Percentiles rank a stretch among this genome's conserved stretches.
Conservation (phyloP, 2,113 vertebrate genomes). For the Cryptomyrus ogoouensis region DNA sequence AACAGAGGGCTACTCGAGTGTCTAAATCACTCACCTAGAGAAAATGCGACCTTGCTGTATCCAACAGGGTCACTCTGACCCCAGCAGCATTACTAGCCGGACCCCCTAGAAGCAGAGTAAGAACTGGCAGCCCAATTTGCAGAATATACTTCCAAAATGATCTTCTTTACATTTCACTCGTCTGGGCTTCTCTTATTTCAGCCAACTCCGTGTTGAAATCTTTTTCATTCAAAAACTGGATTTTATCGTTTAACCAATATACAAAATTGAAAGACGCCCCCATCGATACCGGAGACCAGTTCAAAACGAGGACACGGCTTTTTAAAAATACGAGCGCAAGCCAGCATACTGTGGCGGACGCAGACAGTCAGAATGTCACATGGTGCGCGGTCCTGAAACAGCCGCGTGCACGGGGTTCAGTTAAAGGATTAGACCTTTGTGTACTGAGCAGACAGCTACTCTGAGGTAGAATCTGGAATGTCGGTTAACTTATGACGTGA, state of each 20-base stretch:
- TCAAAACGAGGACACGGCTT: not conserved
- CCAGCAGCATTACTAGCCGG: not conserved
- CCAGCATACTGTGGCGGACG: not conserved
- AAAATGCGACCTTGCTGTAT: not conserved
- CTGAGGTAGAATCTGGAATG: slow-evolving; percentile 7
- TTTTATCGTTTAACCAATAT: not conserved
- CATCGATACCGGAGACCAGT: not conserved
- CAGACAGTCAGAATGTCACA: not conserved
- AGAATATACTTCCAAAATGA: not conserved
- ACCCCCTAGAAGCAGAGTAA: not conserved
- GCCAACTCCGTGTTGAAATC: not conserved
- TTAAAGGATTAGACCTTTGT: not conserved
- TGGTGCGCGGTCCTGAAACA: not conserved
- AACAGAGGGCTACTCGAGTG: not conserved
- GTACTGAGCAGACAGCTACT: not conserved
- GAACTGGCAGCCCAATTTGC: not conserved
- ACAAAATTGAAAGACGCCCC: not conserved
- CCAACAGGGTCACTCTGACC: not conserved
- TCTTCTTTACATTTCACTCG: not conserved
- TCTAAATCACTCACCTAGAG: not conserved
- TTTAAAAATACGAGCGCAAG: not conserved
- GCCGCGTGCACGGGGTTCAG: not conserved
- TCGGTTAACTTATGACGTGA: not conserved
- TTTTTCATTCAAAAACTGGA: not conserved
- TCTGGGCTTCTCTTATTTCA: not conserved